phyloP scores from a whole-genome alignment of 1,140 invertebrate genomes.

The Tachypleus tridentatus region DNA sequence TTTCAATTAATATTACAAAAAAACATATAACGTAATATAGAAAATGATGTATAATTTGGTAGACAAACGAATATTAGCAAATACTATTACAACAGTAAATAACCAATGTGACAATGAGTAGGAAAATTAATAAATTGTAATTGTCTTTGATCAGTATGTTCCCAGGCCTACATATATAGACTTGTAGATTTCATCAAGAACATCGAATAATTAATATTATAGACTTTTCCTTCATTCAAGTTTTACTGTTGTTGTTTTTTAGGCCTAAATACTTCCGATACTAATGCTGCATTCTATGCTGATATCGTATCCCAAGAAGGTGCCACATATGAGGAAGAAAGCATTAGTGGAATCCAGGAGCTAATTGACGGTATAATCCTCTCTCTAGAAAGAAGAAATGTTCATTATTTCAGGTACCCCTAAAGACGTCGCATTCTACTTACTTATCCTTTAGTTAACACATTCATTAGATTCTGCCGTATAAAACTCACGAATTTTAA shows the following conservation, averaged over 20 bases:
- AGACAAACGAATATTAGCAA: too few species aligned
- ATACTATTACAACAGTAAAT: too few species aligned
- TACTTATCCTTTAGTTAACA: background rate
- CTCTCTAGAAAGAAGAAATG: constrained; percentile 19
- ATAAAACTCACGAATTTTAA: background rate
- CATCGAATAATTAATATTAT: background rate
- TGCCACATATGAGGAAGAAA: constrained; percentile 12
- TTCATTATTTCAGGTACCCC: constrained; percentile 23
- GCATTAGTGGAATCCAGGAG: constrained; percentile 8
- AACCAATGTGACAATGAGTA: too few species aligned
- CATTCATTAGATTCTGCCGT: background rate
- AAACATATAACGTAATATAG: too few species aligned
- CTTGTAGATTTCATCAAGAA: background rate
- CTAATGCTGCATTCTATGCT: background rate
- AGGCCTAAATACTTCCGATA: background rate
- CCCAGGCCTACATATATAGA: constrained; percentile 3
- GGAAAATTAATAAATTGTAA: too few species aligned
- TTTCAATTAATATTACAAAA: too few species aligned
- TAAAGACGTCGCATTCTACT: background rate
- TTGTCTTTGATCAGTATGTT: background rate
- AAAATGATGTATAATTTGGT: too few species aligned
- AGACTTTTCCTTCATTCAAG: background rate
- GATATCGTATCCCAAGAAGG: constrained; percentile 7
- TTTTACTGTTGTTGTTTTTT: background rate
- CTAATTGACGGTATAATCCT: constrained; percentile 24